Conservation (phyloP, 2,888 invertebrate species). For the Xanthia icteritia region DNA sequence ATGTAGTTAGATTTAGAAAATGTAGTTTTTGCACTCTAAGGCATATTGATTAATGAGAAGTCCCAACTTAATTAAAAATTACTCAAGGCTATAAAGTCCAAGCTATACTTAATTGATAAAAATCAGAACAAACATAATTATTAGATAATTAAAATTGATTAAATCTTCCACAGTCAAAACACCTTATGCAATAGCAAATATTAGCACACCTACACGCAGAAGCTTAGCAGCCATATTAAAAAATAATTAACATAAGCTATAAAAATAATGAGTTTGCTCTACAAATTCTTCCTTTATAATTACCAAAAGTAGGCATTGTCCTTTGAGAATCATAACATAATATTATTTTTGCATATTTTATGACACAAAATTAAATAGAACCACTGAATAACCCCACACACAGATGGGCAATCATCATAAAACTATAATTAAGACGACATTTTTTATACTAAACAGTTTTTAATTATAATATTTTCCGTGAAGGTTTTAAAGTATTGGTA, state of each 20-base stretch:
- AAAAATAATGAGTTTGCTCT: slow-evolving; percentile 58
- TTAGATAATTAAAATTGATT: slow-evolving; percentile 21
- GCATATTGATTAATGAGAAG: not conserved
- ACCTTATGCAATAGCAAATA: slow-evolving; percentile 34
- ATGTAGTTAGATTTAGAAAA: too few species aligned
- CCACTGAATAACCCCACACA: slow-evolving; percentile 44
- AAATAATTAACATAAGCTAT: slow-evolving; percentile 61
- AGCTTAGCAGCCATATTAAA: slow-evolving; percentile 46
- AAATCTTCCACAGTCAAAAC: slow-evolving; percentile 1
- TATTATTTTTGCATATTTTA: slow-evolving; percentile 54
- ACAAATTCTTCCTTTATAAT: slow-evolving; percentile 52
- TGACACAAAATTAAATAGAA: slow-evolving; percentile 31
- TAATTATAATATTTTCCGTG: slow-evolving; percentile 61
- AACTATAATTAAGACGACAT: slow-evolving; percentile 62
- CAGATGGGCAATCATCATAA: slow-evolving; percentile 59
- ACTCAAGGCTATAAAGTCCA: not conserved
- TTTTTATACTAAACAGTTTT: slow-evolving; percentile 52
- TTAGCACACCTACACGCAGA: slow-evolving; percentile 46
- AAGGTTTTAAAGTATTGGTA: slow-evolving; percentile 38
- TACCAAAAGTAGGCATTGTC: slow-evolving; percentile 57
- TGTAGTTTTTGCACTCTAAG: not conserved
- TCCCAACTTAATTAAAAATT: too few species aligned
- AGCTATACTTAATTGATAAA: not conserved
- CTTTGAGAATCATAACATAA: slow-evolving; percentile 44
- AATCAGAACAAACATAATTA: not conserved